Percentiles rank a stretch among this genome's conserved stretches.
phyloP scores from a whole-genome alignment of 2,797 vertebrate genomes.

The Sebastes matsubarae region DNA sequence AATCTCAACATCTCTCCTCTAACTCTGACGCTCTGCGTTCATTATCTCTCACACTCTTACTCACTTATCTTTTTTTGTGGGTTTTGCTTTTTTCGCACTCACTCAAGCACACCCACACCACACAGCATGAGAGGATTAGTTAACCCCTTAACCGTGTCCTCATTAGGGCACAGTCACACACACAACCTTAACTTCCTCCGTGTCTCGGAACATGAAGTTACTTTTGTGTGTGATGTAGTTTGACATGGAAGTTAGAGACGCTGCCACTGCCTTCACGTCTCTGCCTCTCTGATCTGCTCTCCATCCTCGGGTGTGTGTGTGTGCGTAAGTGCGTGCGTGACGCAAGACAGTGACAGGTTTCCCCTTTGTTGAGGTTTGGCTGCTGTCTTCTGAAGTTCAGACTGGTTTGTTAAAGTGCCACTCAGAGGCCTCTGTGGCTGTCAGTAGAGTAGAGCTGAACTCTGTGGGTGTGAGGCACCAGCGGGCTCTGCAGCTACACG shows the following conservation, averaged over 20 bases:
- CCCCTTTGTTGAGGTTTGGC: constrained; percentile 40
- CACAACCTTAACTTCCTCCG: constrained; percentile 17
- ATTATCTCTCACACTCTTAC: background rate
- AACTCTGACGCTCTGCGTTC: background rate
- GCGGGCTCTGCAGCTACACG: background rate
- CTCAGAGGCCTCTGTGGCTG: constrained; percentile 30
- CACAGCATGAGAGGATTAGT: constrained; percentile 17
- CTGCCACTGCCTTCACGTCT: constrained; percentile 40
- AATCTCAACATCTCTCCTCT: background rate
- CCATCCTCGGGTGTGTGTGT: background rate
- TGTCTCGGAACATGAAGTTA: constrained; percentile 12
- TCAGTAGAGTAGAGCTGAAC: constrained; percentile 5
- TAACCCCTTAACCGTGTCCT: constrained; percentile 40
- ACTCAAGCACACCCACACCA: background rate
- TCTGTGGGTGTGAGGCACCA: background rate
- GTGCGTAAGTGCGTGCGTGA: background rate
- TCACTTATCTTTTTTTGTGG: background rate
- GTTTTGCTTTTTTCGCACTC: background rate
- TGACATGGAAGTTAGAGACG: constrained; percentile 46
- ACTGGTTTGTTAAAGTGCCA: constrained; percentile 58
- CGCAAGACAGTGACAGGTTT: constrained; percentile 27
- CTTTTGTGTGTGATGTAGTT: constrained; percentile 37
- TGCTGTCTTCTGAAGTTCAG: constrained; percentile 47
- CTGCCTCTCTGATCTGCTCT: constrained; percentile 32
- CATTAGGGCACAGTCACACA: constrained; percentile 32